Evolutionary conservation across 2,113 vertebrate genomes (phyloP), one percentile per base, ranked within the genome.

Genomic region (Motacilla alba): DNA sequence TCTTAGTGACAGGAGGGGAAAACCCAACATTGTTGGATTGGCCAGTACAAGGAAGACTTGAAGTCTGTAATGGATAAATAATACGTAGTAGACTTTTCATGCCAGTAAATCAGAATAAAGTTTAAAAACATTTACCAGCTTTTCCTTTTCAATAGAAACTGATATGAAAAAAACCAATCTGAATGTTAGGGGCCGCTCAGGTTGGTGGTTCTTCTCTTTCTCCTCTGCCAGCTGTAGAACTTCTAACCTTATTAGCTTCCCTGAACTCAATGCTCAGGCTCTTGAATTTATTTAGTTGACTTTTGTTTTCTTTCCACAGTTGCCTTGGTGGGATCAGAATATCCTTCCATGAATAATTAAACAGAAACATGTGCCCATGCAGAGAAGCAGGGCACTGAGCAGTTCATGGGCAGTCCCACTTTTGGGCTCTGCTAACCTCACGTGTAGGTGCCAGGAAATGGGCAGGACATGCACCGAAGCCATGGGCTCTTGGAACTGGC

Each of bases 401-500:
- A 39, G 23, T 11, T 24, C 19, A 15, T 50, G 79, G 70, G 11
- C 47, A 37, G 68, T 56, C 33, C 64, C 69, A 39, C 3, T 0
- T 11, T 31, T 17, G 19, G 81, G 63, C 60, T 41, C 3, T 3
- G 62, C 60, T 50, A 7, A 31, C 20, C 10, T 66, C 3, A 0
- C 1, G 0, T 28, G 30, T 19, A 28, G 37, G 15, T 78, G 39
- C 23, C 37, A 41, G 60, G 35, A 20, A 31, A 9, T 0, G 19
- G 59, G 21, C 35, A 82, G 56, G 56, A 50, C 2, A 0, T 5
- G 7, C 33, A 14, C 22, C 28, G 20, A 20, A 77, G 70, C 2
- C 27, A 2, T 2, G 26, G 10, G 30, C 33, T 63, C 26, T 66
- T 69, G 21, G 66, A 26, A 27, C 24, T 66, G 70, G 11, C 7